These are phyloP conservation scores for Acanthococcus lagerstroemiae DNA, from an alignment of 2,888 invertebrate genomes.

Conservation along the genomic window DNA sequence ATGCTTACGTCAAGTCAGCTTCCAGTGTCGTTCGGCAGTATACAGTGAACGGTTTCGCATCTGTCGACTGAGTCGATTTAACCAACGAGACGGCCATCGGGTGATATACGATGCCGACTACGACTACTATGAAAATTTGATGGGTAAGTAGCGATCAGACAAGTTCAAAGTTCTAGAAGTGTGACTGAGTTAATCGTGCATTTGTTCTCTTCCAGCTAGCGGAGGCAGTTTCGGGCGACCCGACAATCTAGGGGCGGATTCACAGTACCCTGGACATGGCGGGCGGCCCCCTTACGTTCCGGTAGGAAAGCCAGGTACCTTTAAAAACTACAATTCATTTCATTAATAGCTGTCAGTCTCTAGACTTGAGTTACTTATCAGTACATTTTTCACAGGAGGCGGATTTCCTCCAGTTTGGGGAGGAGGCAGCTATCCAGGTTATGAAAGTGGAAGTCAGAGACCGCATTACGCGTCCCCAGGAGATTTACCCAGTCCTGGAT, in stretches of 20 bases:
- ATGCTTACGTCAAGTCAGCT: constrained; percentile 77
- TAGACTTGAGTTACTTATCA: neutral
- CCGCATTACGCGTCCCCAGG: constrained; percentile 11
- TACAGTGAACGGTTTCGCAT: constrained; percentile 77
- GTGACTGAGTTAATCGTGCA: neutral
- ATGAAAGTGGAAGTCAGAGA: constrained; percentile 22
- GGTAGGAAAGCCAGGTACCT: constrained; percentile 29
- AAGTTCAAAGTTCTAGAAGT: neutral
- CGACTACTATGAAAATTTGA: constrained; percentile 85
- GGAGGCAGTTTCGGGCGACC: constrained; percentile 39
- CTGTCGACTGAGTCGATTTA: constrained; percentile 73
- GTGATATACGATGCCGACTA: constrained; percentile 84
- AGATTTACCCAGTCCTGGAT: constrained; percentile 8
- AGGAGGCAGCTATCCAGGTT: constrained; percentile 38
- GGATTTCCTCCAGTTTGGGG: constrained; percentile 39
- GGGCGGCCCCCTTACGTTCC: constrained; percentile 40
- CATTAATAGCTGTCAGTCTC: no score
- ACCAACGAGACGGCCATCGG: constrained; percentile 76
- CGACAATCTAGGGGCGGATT: constrained; percentile 45
- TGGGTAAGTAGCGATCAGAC: constrained; percentile 58
- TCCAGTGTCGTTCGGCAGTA: constrained; percentile 79
- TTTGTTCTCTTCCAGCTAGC: neutral
- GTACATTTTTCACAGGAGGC: constrained; percentile 22
- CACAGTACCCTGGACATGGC: constrained; percentile 42
- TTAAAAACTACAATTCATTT: no score